phyloP scores from a whole-genome alignment of 2,888 invertebrate genomes.

The Sesia apiformis region DNA sequence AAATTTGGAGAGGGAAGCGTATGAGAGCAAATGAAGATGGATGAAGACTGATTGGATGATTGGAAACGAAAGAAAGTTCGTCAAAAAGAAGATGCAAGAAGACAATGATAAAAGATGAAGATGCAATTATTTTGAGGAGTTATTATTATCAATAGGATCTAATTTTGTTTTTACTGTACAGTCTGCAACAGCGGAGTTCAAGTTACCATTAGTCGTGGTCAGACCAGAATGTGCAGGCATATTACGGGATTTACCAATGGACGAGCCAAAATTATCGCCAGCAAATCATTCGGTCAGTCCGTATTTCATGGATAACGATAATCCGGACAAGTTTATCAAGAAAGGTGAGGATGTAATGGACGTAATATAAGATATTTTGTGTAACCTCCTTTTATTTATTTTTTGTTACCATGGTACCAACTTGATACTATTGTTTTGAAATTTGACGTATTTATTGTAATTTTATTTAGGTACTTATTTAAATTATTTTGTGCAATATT shows the following conservation, averaged over 20 bases:
- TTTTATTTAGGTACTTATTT: background rate
- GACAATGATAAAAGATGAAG: background rate
- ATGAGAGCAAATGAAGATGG: conserved; percentile 6
- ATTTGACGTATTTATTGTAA: background rate
- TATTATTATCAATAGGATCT: too few species aligned
- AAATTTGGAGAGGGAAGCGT: background rate
- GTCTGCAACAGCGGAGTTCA: conserved; percentile 80
- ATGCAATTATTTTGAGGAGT: too few species aligned
- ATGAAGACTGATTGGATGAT: conserved; percentile 5
- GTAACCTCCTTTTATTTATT: too few species aligned
- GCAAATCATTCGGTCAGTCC: conserved; percentile 76
- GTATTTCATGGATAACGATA: conserved; percentile 78
- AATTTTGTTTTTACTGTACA: conserved; percentile 23
- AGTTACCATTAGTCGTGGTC: conserved; percentile 79
- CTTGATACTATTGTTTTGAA: too few species aligned
- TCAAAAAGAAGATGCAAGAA: background rate
- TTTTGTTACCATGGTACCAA: too few species aligned
- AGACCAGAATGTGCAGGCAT: conserved; percentile 80
- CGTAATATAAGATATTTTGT: too few species aligned
- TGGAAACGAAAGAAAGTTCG: background rate
- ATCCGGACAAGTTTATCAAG: conserved; percentile 78
- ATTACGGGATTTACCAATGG: conserved; percentile 73
- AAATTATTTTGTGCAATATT: too few species aligned
- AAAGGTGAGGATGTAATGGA: conserved; percentile 61
- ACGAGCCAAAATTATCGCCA: conserved; percentile 75